These are phyloP conservation scores for Tricholauxania praeusta DNA, from an alignment of 2,888 invertebrate genomes.

Conservation along the genomic window DNA sequence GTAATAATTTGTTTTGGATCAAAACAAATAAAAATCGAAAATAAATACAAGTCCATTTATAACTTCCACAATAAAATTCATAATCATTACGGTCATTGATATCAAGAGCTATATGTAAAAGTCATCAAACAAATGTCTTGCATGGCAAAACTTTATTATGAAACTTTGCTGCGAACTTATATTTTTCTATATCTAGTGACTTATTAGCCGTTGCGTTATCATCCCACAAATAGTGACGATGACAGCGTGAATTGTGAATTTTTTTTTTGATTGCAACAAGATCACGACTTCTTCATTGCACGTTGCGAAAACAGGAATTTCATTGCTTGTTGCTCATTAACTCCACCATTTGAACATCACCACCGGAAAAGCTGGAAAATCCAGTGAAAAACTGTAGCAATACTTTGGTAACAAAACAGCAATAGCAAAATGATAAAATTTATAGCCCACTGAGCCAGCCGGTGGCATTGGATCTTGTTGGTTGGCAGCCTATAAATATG, in stretches of 20 bases:
- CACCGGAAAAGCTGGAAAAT: slow-evolving; percentile 40
- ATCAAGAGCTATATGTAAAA: no score
- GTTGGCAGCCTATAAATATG: slow-evolving; percentile 52
- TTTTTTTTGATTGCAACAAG: neutral
- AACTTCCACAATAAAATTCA: no score
- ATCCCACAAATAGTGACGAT: neutral
- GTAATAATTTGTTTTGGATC: no score
- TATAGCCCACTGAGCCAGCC: slow-evolving; percentile 11
- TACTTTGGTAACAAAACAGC: neutral
- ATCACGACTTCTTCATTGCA: neutral
- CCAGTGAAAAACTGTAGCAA: slow-evolving; percentile 30
- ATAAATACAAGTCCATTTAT: no score
- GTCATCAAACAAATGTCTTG: no score
- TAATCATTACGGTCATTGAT: no score
- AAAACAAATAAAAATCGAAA: no score
- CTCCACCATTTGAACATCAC: neutral
- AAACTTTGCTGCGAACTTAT: no score
- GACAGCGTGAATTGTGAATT: neutral
- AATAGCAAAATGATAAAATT: slow-evolving; percentile 5
- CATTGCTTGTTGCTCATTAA: neutral
- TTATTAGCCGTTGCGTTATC: neutral
- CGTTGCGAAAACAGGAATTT: slow-evolving; percentile 22
- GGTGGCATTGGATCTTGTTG: neutral
- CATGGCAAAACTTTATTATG: no score
- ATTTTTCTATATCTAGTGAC: neutral